A percentile compares a stretch with the other conserved stretches of the same genome.
phyloP scores from a whole-genome alignment of 2,113 vertebrate species.

The Sinocyclocheilus grahami region DNA sequence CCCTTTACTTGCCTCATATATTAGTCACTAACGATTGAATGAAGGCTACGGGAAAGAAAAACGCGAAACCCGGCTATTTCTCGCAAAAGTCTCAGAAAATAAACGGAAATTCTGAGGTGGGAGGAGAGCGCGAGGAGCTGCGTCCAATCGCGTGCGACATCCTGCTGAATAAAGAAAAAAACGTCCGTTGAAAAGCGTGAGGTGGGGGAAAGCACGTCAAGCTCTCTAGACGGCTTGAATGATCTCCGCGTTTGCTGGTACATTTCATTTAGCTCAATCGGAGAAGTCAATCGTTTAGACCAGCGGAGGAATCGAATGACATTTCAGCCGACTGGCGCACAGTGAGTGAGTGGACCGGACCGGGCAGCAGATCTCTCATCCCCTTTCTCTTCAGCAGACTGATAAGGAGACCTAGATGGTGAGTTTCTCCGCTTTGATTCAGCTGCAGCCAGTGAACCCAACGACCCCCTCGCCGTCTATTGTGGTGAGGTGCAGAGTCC shows the following conservation, averaged over 20 bases:
- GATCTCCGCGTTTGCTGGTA: neutral
- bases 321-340: slow-evolving; percentile 24
- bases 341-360: slow-evolving; percentile 41
- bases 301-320: slow-evolving; percentile 38
- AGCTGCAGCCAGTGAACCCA: slow-evolving; percentile 60
- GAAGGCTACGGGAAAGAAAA: no score
- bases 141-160: slow-evolving; percentile 53
- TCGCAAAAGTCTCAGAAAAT: no score
- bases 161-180: slow-evolving; percentile 62
- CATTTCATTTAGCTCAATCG: neutral
- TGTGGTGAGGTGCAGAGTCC: slow-evolving; percentile 65
- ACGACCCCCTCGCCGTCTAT: slow-evolving; percentile 58
- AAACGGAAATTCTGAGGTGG: no score
- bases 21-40: no score
- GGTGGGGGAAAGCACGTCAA: slow-evolving; percentile 56
- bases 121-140: no score
- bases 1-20: no score
- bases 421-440: slow-evolving; percentile 61
- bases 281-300: slow-evolving; percentile 36
- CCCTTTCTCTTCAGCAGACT: slow-evolving; percentile 48
- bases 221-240: neutral
- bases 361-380: slow-evolving; percentile 32
- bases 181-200: slow-evolving; percentile 53
- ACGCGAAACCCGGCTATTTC: no score
- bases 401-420: slow-evolving; percentile 72